Conservation (phyloP, 2,888 invertebrate species). For the Isoperla grammatica region DNA sequence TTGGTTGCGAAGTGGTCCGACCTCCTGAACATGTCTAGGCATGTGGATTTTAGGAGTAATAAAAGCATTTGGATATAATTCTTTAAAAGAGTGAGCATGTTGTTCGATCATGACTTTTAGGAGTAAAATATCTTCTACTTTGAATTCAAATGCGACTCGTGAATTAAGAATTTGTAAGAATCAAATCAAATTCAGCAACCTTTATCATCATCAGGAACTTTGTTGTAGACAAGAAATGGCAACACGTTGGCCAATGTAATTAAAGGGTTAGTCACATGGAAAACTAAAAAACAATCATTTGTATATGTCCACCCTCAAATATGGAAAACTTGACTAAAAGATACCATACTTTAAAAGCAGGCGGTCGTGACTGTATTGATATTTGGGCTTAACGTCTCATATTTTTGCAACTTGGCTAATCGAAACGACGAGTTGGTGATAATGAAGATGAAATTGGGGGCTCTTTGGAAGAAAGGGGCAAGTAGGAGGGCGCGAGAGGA, state of each 20-base stretch:
- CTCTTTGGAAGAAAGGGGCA: no score
- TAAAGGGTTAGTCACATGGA: no score
- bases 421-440: no score
- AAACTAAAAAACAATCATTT: no score
- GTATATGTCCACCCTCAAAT: no score
- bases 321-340: no score
- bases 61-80: conserved; percentile 29
- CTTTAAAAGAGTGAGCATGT: conserved; percentile 24
- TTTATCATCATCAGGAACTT: conserved; percentile 22
- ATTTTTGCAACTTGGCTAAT: no score
- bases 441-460: no score
- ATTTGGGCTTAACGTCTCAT: no score
- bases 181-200: conserved; percentile 23
- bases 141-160: conserved; percentile 32
- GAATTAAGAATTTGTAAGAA: conserved; percentile 33
- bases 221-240: conserved; percentile 32
- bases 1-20: conserved; percentile 31
- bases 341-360: no score
- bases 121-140: conserved; percentile 20
- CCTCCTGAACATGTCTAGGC: conserved; percentile 27
- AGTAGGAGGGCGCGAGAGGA: no score
- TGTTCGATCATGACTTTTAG: conserved; percentile 32
- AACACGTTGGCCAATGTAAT: conserved; percentile 31
- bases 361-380: no score
- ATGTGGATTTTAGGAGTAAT: conserved; percentile 32